Base-by-base conservation (phyloP, 1,140 invertebrate genomes). In the Hermetia illucens region DNA sequence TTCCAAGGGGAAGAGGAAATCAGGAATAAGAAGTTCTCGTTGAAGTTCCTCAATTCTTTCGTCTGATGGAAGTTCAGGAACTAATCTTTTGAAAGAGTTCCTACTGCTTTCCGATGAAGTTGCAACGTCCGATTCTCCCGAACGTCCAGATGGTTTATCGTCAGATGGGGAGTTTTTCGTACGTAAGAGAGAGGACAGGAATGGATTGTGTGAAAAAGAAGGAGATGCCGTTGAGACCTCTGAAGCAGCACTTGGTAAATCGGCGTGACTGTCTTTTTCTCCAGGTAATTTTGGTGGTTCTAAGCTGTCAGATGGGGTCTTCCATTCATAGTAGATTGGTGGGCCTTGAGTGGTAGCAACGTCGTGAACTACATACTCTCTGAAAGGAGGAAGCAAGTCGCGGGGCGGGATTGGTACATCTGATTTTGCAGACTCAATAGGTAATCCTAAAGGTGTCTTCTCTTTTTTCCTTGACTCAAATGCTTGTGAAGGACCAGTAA, bases 261-360 rank as follows among this genome's bases (percentile, higher is more conserved):
- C 21, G 15, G 13, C 5, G 4, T 19, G 48, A 5, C 53, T 52
- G 43, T 53, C 52, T 4, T 53, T 53, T 10, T 52, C 56, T 8
- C 54, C 59, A 2, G 55, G 57, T 9, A 58, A 21, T 20, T 55
- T 58, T 0, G 70, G 70, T 24, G 67, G 69, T 43, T 69, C 64
- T 10, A 72, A 47, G 21, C 65, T 69, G 39, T 69, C 64, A 0
- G 69, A 68, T 5, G 70, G 70, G 12, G 69, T 64, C 47, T 71
- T 72, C 70, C 70, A 73, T 46, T 73, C 68, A 37, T 70, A 72
- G 42, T 73, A 73, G 24, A 73, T 70, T 3, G 70, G 69, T 3
- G 70, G 70, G 4, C 70, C 70, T 50, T 69, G 65, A 2, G 70
- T 73, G 15, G 70, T 68, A 19, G 68, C 63, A 27, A 53, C 50